Conservation (phyloP, 2,888 invertebrate species). For the Alloscopus bannaensis region DNA sequence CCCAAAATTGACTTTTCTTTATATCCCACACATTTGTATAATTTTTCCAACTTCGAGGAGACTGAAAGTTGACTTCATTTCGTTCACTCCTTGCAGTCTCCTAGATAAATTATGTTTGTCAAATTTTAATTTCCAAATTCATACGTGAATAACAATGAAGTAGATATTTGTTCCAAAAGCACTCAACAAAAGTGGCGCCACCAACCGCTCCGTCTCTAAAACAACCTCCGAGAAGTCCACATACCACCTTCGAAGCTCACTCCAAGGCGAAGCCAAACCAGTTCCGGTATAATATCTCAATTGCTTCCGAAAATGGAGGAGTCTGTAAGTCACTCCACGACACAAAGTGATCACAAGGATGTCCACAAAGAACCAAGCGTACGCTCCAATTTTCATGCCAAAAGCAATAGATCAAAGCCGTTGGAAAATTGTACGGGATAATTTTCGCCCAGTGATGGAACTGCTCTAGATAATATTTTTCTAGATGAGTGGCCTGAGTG, state of each 20-base stretch:
- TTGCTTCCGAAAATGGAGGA: background rate
- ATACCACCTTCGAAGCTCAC: slow-evolving; percentile 1
- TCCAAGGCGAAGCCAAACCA: background rate
- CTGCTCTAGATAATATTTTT: too few relatives aligned
- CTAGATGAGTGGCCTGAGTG: too few relatives aligned
- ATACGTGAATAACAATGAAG: slow-evolving; percentile 6
- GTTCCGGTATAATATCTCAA: background rate
- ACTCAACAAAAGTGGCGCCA: slow-evolving; percentile 11
- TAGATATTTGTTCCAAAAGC: slow-evolving; percentile 30
- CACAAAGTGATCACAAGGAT: background rate
- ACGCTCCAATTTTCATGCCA: slow-evolving; percentile 5
- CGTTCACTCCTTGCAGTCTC: too few relatives aligned
- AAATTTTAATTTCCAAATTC: too few relatives aligned
- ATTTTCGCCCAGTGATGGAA: too few relatives aligned
- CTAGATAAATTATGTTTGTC: too few relatives aligned
- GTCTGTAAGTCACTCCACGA: background rate
- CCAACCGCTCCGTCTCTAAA: background rate
- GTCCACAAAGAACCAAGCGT: slow-evolving; percentile 1
- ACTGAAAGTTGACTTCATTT: background rate
- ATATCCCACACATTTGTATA: too few relatives aligned
- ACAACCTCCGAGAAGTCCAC: background rate
- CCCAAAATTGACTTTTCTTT: too few relatives aligned
- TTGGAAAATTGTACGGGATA: too few relatives aligned
- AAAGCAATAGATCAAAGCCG: background rate
- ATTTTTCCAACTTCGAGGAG: background rate